phyloP scores from a whole-genome alignment of 2,797 vertebrate species.

The Cynopterus sphinx region DNA sequence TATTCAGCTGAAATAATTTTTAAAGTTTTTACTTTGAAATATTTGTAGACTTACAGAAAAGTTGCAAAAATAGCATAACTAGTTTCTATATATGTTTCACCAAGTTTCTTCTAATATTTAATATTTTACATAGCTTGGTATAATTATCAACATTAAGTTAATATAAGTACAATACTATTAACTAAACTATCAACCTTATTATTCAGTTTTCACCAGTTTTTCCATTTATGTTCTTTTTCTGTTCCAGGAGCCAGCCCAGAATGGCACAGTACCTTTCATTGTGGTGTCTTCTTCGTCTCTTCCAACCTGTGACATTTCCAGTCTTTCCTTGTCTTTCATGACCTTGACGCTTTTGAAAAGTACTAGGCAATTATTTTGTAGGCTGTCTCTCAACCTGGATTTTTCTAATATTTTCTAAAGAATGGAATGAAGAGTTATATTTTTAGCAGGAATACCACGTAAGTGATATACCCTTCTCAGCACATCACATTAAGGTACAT shows the following conservation, averaged over 20 bases:
- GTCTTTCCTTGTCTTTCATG: neutral
- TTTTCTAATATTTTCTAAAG: slow-evolving; percentile 7
- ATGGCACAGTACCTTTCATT: neutral
- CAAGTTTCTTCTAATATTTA: neutral
- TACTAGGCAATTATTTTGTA: neutral
- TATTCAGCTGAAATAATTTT: slow-evolving; percentile 26
- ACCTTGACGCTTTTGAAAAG: neutral
- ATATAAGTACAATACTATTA: neutral
- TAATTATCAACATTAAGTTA: neutral
- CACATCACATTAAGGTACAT: neutral
- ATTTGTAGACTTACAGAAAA: neutral
- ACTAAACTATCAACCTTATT: neutral
- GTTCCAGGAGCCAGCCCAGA: neutral
- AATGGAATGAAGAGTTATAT: neutral
- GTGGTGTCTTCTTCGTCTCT: neutral
- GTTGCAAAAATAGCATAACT: neutral
- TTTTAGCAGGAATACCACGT: neutral
- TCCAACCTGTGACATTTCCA: neutral
- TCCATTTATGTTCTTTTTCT: neutral
- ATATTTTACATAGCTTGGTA: neutral
- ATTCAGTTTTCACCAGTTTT: neutral
- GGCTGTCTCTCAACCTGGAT: neutral
- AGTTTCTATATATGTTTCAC: neutral
- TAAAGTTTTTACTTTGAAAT: neutral
- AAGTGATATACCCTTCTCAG: neutral